Evolutionary conservation across 1,140 invertebrate species (phyloP).

Genomic region (Idris sp.): DNA sequence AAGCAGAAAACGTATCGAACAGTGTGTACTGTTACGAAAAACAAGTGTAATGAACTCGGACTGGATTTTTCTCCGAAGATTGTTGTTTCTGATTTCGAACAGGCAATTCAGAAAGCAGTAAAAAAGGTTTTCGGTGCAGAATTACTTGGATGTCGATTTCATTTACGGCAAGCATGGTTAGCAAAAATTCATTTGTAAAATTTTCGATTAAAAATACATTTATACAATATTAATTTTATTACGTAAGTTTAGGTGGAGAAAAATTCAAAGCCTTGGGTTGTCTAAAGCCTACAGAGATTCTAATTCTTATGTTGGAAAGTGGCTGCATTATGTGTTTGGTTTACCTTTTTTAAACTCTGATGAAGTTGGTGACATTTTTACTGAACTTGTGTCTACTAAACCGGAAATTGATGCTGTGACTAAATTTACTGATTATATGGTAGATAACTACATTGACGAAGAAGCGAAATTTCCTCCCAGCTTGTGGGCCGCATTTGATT

Average conservation of each 20-base stretch:
- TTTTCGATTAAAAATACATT: background rate
- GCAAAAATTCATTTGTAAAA: background rate
- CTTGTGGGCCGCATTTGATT: constrained; percentile 6
- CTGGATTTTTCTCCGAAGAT: background rate
- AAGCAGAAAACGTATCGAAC: constrained; percentile 1
- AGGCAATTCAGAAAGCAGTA: constrained; percentile 9
- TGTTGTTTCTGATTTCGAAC: constrained; percentile 11
- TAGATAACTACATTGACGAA: constrained; percentile 13
- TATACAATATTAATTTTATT: too few relatives aligned
- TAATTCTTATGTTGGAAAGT: constrained; percentile 3
- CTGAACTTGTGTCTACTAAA: background rate
- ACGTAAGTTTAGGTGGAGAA: constrained; percentile 21
- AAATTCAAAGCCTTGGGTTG: constrained; percentile 15
- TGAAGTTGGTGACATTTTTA: constrained; percentile 13
- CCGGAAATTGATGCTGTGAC: background rate
- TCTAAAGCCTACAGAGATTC: background rate
- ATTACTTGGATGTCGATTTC: constrained; percentile 21
- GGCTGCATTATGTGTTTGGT: constrained; percentile 3
- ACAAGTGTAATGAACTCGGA: background rate
- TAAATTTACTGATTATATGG: constrained; percentile 6
- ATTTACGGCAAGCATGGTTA: constrained; percentile 26
- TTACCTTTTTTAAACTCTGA: too few relatives aligned
- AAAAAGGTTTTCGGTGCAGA: background rate
- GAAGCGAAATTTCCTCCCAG: constrained; percentile 4
- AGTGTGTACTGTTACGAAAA: background rate